Percentiles rank a stretch among this genome's conserved stretches.
Evolutionary conservation across 2,888 invertebrate genomes (phyloP).

Genomic region (Euplagia quadripunctaria): DNA sequence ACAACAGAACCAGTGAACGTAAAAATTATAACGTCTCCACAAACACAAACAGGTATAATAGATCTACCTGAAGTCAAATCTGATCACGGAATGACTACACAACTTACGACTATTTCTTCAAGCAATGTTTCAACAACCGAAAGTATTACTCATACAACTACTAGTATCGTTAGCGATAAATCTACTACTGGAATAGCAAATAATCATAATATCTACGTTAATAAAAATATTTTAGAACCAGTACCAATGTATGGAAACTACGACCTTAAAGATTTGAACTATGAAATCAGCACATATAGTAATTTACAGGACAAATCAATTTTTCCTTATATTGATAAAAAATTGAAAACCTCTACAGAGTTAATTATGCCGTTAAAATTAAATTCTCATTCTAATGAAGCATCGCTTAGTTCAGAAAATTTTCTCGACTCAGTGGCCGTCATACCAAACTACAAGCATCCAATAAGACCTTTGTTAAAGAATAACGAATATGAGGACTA

Average conservation of each 20-base stretch:
- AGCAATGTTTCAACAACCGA: not conserved
- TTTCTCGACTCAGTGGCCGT: slow-evolving; percentile 18
- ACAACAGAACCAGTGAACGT: not conserved
- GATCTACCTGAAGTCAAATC: not conserved
- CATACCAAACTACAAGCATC: slow-evolving; percentile 10
- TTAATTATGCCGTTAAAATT: slow-evolving; percentile 30
- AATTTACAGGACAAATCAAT: not conserved
- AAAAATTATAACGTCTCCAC: not conserved
- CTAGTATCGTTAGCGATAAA: not conserved
- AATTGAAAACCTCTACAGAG: slow-evolving; percentile 25
- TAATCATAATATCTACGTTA: not conserved
- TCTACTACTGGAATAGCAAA: not conserved
- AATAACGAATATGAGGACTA: slow-evolving; percentile 50
- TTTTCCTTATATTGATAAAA: slow-evolving; percentile 3
- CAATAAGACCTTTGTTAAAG: slow-evolving; percentile 29
- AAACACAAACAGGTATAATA: slow-evolving; percentile 1
- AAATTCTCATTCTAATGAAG: slow-evolving; percentile 15
- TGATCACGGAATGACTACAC: not conserved
- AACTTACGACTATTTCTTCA: not conserved
- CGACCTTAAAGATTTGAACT: not conserved
- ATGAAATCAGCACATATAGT: not conserved
- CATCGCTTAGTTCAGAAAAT: slow-evolving; percentile 25
- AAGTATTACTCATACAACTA: not conserved
- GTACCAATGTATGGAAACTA: slow-evolving; percentile 13
- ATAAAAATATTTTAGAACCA: not conserved